Evolutionary conservation across 2,888 invertebrate species (phyloP), one percentile per base, ranked within the genome.

Genomic region (Chorisops tibialis): DNA sequence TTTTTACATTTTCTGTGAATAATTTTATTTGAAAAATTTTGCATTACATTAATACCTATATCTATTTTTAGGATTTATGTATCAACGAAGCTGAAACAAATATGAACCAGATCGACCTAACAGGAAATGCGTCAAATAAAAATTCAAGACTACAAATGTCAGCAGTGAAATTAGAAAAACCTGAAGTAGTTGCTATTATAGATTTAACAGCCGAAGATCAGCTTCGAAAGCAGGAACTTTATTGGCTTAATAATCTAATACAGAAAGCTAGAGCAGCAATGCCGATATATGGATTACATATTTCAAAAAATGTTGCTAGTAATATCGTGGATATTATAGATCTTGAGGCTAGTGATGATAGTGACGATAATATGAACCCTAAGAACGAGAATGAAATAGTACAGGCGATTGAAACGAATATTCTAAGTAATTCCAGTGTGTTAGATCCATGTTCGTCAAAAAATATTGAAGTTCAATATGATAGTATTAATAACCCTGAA

Each of bases 171-270:
- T n/a, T 58, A 7, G 62, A 58, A 37, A 1, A 51, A 12, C 54
- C 61, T 24, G 54, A 41, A 43, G 14, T 58, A n/a, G 21, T 41
- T 14, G 54, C 47, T 6, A 56, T 45, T 11, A 49, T 62, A 37
- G 58, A 62, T 50, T 19, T 62, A 12, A 58, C 62, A 1, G 14
- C 24, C 1, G 39, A 50, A 11, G 19, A 19, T 24, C 3, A 21
- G 6, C 24, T n/a, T 30, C 7, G 14, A 4, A 7, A 24, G 5
- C 12, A 41, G 12, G 50, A 62, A 11, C 39, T 41, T 14, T 12
- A 4, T 16, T 62, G 62, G 62, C 21, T 62, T 7, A 24, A 49
- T 14, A 11, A 18, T 6, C 35, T 62, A 12, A 30, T 49, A 30
- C 14, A 11, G 21, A 61, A 61, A 37, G 41, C 41, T 11, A 41